Percentiles rank a stretch among this genome's conserved stretches.
phyloP scores from a whole-genome alignment of 2,888 invertebrate genomes.

The Embidobia sp. region DNA sequence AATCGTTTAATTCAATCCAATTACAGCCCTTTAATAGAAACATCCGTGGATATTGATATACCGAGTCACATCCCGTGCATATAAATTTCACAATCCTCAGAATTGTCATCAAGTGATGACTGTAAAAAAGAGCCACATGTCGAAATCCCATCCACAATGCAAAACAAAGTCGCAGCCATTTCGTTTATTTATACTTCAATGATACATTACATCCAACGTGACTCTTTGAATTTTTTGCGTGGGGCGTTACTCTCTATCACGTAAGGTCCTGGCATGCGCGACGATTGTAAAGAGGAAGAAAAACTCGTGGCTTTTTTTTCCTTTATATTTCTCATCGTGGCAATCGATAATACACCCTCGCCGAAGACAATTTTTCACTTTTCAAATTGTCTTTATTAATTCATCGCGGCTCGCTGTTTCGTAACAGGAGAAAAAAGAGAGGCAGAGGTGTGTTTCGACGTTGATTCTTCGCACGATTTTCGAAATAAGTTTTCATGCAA shows the following conservation, averaged over 20 bases:
- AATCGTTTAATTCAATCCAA: background rate
- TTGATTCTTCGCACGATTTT: constrained; percentile 9
- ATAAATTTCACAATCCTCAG: constrained; percentile 22
- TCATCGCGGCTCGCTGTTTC: background rate
- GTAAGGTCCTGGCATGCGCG: constrained; percentile 51
- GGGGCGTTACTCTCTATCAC: constrained; percentile 46
- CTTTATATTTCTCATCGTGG: background rate
- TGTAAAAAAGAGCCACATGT: constrained; percentile 45
- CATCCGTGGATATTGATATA: background rate
- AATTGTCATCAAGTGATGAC: constrained; percentile 27
- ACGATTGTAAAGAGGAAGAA: constrained; percentile 31
- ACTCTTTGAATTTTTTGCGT: constrained; percentile 54
- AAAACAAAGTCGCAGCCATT: constrained; percentile 34
- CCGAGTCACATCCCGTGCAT: background rate
- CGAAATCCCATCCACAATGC: constrained; percentile 32
- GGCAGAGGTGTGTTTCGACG: too few relatives aligned
- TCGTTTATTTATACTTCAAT: constrained; percentile 57
- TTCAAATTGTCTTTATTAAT: constrained; percentile 37
- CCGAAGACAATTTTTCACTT: constrained; percentile 43
- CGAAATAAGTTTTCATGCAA: background rate
- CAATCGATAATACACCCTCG: constrained; percentile 51
- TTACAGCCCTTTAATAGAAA: background rate
- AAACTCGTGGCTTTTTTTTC: constrained; percentile 16
- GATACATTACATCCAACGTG: constrained; percentile 38
- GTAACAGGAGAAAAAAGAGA: background rate